These are phyloP conservation scores for Cossypha polioptera DNA, from an alignment of 2,797 vertebrate species.

Conservation along the genomic window DNA sequence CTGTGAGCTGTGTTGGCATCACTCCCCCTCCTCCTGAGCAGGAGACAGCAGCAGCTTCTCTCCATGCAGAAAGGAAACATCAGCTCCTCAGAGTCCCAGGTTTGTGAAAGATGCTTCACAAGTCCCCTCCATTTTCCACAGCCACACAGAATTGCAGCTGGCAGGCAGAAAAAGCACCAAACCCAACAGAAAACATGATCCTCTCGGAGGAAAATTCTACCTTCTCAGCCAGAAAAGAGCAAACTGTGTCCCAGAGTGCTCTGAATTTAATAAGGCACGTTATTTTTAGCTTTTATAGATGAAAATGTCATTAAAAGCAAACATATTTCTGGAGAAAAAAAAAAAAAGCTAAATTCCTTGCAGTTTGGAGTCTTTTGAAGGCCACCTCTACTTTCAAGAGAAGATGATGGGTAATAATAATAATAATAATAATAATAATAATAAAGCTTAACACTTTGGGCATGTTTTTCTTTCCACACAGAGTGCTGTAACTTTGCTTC, in stretches of 20 bases:
- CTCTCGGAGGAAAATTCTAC: not conserved
- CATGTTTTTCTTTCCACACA: not conserved
- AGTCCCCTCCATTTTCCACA: not conserved
- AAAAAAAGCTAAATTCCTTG: not conserved
- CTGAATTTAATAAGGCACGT: constrained; percentile 15
- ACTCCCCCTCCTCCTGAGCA: not conserved
- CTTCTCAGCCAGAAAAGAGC: constrained; percentile 9
- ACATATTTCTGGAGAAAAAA: not conserved
- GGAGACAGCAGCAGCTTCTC: not conserved
- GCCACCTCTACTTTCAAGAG: not conserved
- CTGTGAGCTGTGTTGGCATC: not conserved
- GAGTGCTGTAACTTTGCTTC: not conserved
- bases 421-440: not conserved
- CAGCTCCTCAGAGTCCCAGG: not conserved
- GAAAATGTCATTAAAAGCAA: constrained; percentile 50
- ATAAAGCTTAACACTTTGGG: not conserved
- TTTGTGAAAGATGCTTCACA: not conserved
- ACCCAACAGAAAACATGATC: not conserved
- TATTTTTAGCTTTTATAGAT: constrained; percentile 60
- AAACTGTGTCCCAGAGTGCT: constrained; percentile 15
- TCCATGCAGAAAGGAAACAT: not conserved
- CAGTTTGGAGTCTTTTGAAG: not conserved
- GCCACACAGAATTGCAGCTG: not conserved
- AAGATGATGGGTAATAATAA: not conserved
- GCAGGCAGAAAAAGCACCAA: not conserved